Base-by-base conservation (phyloP, 2,797 vertebrate genomes). In the Syngnathus rostellatus region DNA sequence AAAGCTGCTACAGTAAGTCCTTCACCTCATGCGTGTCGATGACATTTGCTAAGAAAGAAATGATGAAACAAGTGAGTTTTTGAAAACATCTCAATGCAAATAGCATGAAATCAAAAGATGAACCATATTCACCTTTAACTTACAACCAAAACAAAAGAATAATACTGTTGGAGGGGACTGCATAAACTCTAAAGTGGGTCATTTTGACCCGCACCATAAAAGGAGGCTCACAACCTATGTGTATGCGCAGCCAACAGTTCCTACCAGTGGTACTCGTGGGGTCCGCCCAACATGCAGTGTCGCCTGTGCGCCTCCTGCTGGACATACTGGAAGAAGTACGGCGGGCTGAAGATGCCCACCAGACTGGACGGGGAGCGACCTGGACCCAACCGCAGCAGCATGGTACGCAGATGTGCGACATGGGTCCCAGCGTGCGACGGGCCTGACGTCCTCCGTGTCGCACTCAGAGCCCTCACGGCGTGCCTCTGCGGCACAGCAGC, bases 221-320 rank as follows among this genome's bases (percentile, higher is more conserved):
- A n/a, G 48, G 17, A n/a, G 48, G 19, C 6, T 51, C 1, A 9
- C 25, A 16, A 57, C 37, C 16, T 51, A 63, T 38, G 51, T 82
- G 54, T 74, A 67, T 88, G 72, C 87, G 85, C 81, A 98, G 97
- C 94, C 83, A 94, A 93, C 85, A 95, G 92, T 89, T 99, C 97
- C 76, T 96, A 95, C 90, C 97, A 99, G 91, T 98, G 97, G 97
- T 98, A 99, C 92, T 98, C 96, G 69, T 99, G 95, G 97, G 97
- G 96, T 74, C 97, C 97, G 72, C 94, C 94, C 82, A 98, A 95
- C 92, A 98, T 99, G 96, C 96, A 98, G 89, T 99, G 97, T 89
- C 93, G 96, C 63, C 91, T 99, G 68, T 99, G 97, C 70, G 94
- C 95, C 59, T 93, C 94, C 81, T 99, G 97, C 85, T 99, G 97